Evolutionary conservation across 2,888 invertebrate species (phyloP).

Genomic region (Pomacea canaliculata): DNA sequence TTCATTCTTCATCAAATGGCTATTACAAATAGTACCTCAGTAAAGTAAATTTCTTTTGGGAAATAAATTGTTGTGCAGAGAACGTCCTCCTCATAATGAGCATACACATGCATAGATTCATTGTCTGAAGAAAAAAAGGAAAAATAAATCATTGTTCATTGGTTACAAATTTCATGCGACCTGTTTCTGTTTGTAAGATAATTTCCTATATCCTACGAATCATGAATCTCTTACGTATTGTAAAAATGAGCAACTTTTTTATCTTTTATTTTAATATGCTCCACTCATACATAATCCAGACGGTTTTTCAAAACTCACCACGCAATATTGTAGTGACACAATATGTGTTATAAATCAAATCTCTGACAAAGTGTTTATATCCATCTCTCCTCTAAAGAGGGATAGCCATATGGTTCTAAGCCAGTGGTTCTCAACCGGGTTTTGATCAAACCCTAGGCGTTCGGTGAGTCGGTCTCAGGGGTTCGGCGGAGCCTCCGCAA

Average conservation of each 20-base stretch:
- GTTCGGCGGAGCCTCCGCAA: too few relatives aligned
- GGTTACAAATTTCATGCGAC: not conserved
- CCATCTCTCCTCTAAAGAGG: too few relatives aligned
- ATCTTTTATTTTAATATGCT: not conserved
- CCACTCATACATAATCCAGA: too few relatives aligned
- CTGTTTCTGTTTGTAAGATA: not conserved
- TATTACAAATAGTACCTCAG: slow-evolving; percentile 4
- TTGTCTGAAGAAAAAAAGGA: not conserved
- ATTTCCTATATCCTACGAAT: not conserved
- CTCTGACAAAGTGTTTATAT: too few relatives aligned
- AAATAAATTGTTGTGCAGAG: slow-evolving; percentile 13
- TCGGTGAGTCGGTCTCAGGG: too few relatives aligned
- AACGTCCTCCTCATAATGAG: slow-evolving; percentile 18
- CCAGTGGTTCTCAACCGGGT: too few relatives aligned
- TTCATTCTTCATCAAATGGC: too few relatives aligned
- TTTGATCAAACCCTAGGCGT: too few relatives aligned
- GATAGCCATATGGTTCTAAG: too few relatives aligned
- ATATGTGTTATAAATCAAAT: too few relatives aligned
- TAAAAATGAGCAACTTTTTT: not conserved
- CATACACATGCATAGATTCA: slow-evolving; percentile 7
- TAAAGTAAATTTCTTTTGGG: slow-evolving; percentile 15
- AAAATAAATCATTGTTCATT: not conserved
- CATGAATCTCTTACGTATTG: not conserved
- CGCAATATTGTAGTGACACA: too few relatives aligned
- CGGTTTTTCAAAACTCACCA: too few relatives aligned